Conservation (phyloP, 1,140 invertebrate genomes). For the Globodera ellingtonae region DNA sequence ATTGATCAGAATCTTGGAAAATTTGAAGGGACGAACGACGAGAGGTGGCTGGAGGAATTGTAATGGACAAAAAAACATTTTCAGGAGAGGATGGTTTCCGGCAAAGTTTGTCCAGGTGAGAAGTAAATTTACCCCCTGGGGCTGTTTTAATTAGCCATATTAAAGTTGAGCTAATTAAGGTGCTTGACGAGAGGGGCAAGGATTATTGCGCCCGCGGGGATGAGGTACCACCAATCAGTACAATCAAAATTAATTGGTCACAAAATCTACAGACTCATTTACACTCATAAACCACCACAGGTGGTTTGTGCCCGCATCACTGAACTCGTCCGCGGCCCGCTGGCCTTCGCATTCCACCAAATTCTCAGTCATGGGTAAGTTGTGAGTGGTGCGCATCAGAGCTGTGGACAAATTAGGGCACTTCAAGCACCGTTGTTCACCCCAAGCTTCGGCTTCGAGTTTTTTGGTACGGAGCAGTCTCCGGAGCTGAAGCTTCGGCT, state of each 20-base stretch:
- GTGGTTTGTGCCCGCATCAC: conserved; percentile 87
- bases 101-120: conserved; percentile 70
- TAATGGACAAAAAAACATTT: neutral
- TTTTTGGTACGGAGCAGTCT: too few species aligned
- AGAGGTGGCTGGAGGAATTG: too few species aligned
- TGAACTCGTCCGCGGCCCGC: conserved; percentile 85
- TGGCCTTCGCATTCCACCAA: conserved; percentile 89
- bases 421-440: too few species aligned
- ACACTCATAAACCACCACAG: neutral
- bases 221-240: conserved; percentile 72
- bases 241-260: neutral
- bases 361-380: conserved; percentile 84
- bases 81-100: conserved; percentile 90
- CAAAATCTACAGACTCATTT: neutral
- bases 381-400: neutral
- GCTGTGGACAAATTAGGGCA: too few species aligned
- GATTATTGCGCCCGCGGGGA: conserved; percentile 91
- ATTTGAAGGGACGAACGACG: too few species aligned
- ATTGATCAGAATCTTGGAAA: too few species aligned
- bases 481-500: too few species aligned
- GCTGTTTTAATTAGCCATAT: too few species aligned
- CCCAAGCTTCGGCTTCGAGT: too few species aligned
- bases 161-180: conserved; percentile 66
- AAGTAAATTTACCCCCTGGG: too few species aligned
- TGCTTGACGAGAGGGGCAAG: conserved; percentile 94